phyloP scores from a whole-genome alignment of 92 coral and sea anemone species.

The Montipora capitata region DNA sequence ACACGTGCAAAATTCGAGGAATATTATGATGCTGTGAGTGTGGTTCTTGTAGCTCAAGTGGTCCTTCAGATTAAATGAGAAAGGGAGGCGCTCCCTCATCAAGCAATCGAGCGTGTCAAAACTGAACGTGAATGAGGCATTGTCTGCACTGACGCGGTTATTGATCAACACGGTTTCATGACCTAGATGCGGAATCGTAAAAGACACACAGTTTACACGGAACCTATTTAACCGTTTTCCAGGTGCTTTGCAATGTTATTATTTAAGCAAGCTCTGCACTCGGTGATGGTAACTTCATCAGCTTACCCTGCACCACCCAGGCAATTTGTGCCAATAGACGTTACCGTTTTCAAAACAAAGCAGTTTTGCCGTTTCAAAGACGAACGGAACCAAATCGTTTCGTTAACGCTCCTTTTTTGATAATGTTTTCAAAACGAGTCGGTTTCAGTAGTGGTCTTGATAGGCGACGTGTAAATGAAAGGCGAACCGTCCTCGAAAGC shows the following conservation, averaged over 20 bases:
- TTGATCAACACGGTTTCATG: not conserved
- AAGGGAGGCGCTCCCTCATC: conserved; percentile 2
- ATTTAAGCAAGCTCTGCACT: not conserved
- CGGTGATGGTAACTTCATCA: no score
- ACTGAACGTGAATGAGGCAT: not conserved
- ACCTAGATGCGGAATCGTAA: not conserved
- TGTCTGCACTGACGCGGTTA: not conserved
- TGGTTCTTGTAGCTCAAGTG: conserved; percentile 20
- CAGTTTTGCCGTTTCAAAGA: no score
- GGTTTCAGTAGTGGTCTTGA: no score
- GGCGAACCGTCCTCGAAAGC: no score
- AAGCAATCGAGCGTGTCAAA: conserved; percentile 10
- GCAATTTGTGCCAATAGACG: no score
- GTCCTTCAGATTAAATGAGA: not conserved
- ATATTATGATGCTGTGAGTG: conserved; percentile 12
- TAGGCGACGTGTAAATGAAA: no score
- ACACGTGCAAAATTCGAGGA: conserved; percentile 10
- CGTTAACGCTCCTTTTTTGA: no score
- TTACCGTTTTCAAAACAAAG: no score
- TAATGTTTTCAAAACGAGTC: no score
- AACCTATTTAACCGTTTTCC: conserved; percentile 19
- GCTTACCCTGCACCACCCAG: no score
- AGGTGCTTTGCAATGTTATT: conserved; percentile 2
- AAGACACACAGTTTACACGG: not conserved
- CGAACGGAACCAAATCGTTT: no score